These are phyloP conservation scores for Lordiphosa clarofinis DNA, from an alignment of 1,140 invertebrate species.

Conservation along the genomic window DNA sequence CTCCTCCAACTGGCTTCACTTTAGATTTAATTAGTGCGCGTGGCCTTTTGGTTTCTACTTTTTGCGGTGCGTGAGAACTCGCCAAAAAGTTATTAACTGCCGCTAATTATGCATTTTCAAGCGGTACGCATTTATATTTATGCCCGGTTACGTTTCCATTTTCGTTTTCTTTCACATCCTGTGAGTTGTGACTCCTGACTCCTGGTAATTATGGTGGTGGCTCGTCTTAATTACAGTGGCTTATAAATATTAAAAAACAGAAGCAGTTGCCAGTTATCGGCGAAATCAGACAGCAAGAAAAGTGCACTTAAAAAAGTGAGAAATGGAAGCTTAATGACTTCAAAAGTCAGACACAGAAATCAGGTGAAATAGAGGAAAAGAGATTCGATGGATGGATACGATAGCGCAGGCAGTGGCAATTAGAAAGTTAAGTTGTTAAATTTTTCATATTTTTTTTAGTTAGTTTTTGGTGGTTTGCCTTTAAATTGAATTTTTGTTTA, in stretches of 20 bases:
- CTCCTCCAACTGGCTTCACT: conserved; percentile 19
- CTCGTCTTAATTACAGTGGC: conserved; percentile 66
- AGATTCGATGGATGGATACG: no score
- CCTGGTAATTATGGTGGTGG: conserved; percentile 12
- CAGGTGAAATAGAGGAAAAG: no score
- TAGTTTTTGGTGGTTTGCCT: no score
- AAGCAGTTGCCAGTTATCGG: conserved; percentile 63
- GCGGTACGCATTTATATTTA: conserved; percentile 65
- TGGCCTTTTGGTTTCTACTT: conserved; percentile 18
- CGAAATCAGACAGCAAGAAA: conserved; percentile 40
- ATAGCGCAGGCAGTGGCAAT: no score
- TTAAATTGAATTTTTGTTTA: no score
- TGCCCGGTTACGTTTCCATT: conserved; percentile 24
- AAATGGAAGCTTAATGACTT: no score
- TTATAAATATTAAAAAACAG: conserved; percentile 68
- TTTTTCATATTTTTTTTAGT: no score
- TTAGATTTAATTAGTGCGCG: conserved; percentile 67
- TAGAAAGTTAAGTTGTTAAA: no score
- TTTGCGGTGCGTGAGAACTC: conserved; percentile 50
- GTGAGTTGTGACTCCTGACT: not conserved
- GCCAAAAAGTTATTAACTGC: conserved; percentile 68
- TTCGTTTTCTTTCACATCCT: not conserved
- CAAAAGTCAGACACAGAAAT: no score
- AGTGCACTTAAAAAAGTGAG: not conserved
- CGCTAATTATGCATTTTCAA: conserved; percentile 60